Evolutionary conservation across 2,797 vertebrate species (phyloP), one percentile per base, ranked within the genome.

Genomic region (Luscinia luscinia): DNA sequence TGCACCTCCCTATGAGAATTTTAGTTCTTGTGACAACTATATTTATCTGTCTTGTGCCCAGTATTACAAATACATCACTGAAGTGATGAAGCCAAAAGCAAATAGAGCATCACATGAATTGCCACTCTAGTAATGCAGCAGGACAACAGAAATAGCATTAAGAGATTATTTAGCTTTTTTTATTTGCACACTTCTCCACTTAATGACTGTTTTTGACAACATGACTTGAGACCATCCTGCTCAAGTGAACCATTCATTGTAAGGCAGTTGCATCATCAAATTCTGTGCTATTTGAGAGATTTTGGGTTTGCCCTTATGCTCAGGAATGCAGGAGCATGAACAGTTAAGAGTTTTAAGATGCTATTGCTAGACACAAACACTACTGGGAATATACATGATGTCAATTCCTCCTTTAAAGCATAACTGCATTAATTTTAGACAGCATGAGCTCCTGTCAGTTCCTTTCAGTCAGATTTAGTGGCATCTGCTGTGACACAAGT

Each of bases 341-440:
- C 23, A 15, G 9, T 58, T 67, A 75, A 59, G 46, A 51, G 11
- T 75, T 81, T 69, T 27, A 81, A 84, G 67, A 91, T 26, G 21
- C 32, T 58, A 27, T 1, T 55, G 55, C 9, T 74, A 38, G 62
- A 51, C 58, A 82, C 18, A 23, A 45, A 68, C 30, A 66, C 12
- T 32, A 22, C 52, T 64, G 12, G 93, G 61, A 87, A 89, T 51
- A 77, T 2, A 57, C 4, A 58, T 9, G 2, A 75, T 41, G 28
- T 13, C 16, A 38, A 38, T 38, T 38, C 38, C 38, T 38, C 38
- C 40, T 79, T 66, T 51, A 62, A 64, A 82, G 43, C 10, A 36
- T 15, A 87, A 81, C 36, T 79, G 48, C 77, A 84, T 4, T 84
- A 41, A 82, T 70, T 92, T 89, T 66, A 75, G 32, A 62, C 9